Conservation (phyloP, 2,888 invertebrate genomes). For the Phyto melanocephala region DNA sequence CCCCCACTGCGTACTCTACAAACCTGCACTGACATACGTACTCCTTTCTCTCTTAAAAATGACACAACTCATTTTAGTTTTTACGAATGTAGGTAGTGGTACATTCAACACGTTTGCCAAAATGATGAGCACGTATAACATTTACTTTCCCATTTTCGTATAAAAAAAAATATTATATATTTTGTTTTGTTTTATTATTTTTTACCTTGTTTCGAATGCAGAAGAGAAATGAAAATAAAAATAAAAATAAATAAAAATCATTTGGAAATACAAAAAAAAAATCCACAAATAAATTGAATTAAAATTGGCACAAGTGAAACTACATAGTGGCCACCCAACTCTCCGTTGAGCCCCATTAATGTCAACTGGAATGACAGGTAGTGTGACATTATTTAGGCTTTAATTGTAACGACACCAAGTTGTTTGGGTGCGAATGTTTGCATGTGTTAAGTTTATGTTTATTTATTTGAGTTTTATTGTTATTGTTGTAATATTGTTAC, state of each 20-base stretch:
- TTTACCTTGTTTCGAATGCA: not conserved
- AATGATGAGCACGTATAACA: conserved; percentile 54
- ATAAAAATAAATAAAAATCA: not conserved
- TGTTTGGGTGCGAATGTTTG: not conserved
- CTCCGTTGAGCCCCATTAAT: not conserved
- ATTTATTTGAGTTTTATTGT: not conserved
- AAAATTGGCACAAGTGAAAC: conserved; percentile 31
- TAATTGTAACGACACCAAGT: conserved; percentile 12
- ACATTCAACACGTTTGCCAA: conserved; percentile 30
- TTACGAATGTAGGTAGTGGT: too few relatives aligned
- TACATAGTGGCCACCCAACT: not conserved
- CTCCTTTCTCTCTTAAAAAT: not conserved
- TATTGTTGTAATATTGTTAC: not conserved
- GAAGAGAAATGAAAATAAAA: not conserved
- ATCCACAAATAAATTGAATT: conserved; percentile 43
- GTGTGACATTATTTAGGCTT: not conserved
- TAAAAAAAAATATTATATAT: conserved; percentile 15
- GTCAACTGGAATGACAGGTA: not conserved
- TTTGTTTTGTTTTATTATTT: not conserved
- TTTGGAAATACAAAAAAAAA: conserved; percentile 21
- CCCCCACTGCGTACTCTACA: too few relatives aligned
- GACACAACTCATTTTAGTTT: too few relatives aligned
- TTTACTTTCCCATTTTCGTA: conserved; percentile 36
- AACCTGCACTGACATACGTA: too few relatives aligned
- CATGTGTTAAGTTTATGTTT: not conserved